Base-by-base conservation (phyloP, 2,797 vertebrate genomes). In the Decapterus maruadsi region DNA sequence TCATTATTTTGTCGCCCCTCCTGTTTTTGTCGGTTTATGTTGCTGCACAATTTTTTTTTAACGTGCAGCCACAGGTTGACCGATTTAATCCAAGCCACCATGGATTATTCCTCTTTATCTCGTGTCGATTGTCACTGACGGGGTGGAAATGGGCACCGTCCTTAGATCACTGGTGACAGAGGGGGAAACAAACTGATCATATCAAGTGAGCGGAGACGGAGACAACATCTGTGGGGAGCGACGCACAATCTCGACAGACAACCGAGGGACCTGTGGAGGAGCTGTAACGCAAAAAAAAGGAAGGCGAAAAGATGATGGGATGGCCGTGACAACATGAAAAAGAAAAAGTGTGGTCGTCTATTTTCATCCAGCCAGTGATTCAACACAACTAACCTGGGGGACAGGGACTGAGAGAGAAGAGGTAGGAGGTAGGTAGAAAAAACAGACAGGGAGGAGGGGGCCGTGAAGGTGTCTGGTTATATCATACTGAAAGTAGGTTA, bases 281-380 rank as follows among this genome's bases (percentile, higher is more conserved):
- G 61, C 83, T 76, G 8, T n/a, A 73, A 34, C 31, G 31, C 31
- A 6, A 34, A 34, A 34, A 70, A 84, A 78, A 36, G 58, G 85
- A 80, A 89, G 84, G 76, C 75, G 61, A 78, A 62, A 77, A 75
- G 78, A 93, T 79, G 82, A 92, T 75, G 90, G 89, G 84, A 92
- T 95, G 95, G 92, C 89, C 75, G 90, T 93, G 88, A 93, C 93
- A 95, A 94, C 90, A 95, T 95, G 94, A 95, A 94, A 95, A 95
- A 94, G 94, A 95, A 95, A 94, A 95, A 95, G 94, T 94, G 89
- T 80, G 85, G 84, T 78, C 86, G 79, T 95, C 87, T 92, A 83
- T 93, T 91, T 86, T 92, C 84, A 90, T 89, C 83, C 86, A 89
- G 84, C 85, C 94, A 90, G 89, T 93, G 92, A 95, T 90, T 89